Evolutionary conservation across 2,888 invertebrate species (phyloP).

Genomic region (Atherix ibis): DNA sequence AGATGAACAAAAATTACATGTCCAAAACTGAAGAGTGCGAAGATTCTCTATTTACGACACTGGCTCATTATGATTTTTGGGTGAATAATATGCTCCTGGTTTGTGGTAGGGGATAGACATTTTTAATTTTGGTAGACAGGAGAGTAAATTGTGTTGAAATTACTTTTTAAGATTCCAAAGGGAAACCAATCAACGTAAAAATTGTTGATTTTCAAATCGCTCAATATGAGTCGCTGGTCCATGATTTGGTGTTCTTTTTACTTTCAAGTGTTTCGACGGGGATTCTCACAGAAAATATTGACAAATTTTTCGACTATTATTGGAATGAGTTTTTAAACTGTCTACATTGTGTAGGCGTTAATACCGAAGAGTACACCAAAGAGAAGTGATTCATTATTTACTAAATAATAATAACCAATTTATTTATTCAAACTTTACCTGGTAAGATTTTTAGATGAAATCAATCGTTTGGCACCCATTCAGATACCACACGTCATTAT

Average conservation of each 20-base stretch:
- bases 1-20: slow-evolving; percentile 15
- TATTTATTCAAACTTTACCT: neutral
- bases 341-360: slow-evolving; percentile 29
- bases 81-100: slow-evolving; percentile 43
- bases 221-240: slow-evolving; percentile 34
- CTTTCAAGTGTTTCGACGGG: slow-evolving; percentile 36
- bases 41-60: slow-evolving; percentile 35
- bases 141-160: neutral
- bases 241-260: slow-evolving; percentile 40
- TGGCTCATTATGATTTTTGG: slow-evolving; percentile 44
- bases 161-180: slow-evolving; percentile 18
- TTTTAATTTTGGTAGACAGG: neutral
- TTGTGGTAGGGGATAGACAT: slow-evolving; percentile 24
- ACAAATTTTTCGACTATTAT: slow-evolving; percentile 37
- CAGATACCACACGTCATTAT: slow-evolving; percentile 35
- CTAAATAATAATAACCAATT: too few relatives aligned
- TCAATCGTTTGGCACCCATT: slow-evolving; percentile 29
- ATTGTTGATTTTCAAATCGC: slow-evolving; percentile 44
- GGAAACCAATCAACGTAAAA: slow-evolving; percentile 35
- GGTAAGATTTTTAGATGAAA: slow-evolving; percentile 27
- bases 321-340: slow-evolving; percentile 34
- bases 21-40: slow-evolving; percentile 15
- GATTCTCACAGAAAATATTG: slow-evolving; percentile 32
- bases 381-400: too few relatives aligned
- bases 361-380: slow-evolving; percentile 29